phyloP scores from a whole-genome alignment of 35 echinoderm and acorn worm genomes.

The Lytechinus variegatus region DNA sequence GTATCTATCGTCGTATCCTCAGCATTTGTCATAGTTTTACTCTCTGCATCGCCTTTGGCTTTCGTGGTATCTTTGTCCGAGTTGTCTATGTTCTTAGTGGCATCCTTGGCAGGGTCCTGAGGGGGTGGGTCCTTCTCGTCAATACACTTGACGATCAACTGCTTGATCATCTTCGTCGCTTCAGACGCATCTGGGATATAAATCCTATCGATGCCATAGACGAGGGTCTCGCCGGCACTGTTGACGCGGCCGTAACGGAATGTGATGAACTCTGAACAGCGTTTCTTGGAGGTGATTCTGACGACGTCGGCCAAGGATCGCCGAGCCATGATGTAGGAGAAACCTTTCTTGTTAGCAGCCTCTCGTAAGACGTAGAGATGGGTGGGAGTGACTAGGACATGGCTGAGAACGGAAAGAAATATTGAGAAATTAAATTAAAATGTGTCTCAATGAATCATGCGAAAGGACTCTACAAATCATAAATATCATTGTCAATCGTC shows the following conservation, averaged over 20 bases:
- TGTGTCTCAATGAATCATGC: background rate
- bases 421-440: background rate
- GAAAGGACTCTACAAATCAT: background rate
- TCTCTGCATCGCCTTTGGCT: background rate
- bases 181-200: conserved; percentile 84
- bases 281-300: conserved; percentile 95
- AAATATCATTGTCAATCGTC: background rate
- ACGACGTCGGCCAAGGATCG: conserved; percentile 81
- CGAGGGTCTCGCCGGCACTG: conserved; percentile 68
- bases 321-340: conserved; percentile 91
- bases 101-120: background rate
- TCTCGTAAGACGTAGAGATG: conserved; percentile 91
- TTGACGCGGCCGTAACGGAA: conserved; percentile 89
- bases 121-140: conserved; percentile 62
- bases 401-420: conserved; percentile 17
- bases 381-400: conserved; percentile 75
- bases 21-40: background rate
- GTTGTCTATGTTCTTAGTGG: background rate
- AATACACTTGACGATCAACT: conserved; percentile 83
- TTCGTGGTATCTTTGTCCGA: background rate
- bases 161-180: conserved; percentile 91
- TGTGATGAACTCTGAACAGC: conserved; percentile 95
- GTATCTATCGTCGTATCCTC: background rate
- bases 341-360: conserved; percentile 68
- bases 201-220: conserved; percentile 79